These are phyloP conservation scores for Drosophila sulfurigaster DNA, from an alignment of 1,140 invertebrate genomes.

Conservation along the genomic window DNA sequence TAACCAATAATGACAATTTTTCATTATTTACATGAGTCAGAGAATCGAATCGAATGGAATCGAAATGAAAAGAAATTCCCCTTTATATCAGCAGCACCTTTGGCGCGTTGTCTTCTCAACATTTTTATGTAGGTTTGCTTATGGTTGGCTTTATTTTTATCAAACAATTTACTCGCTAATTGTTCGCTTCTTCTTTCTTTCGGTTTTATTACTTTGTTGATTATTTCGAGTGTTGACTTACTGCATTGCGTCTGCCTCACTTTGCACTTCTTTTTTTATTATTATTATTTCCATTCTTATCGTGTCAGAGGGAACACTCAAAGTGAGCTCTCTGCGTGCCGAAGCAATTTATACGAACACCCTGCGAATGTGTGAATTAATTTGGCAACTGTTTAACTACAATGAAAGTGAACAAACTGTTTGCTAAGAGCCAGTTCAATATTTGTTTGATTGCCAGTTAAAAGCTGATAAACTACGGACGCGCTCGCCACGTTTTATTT, in stretches of 20 bases:
- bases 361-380: slow-evolving; percentile 28
- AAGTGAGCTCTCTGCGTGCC: slow-evolving; percentile 16
- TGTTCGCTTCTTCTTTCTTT: slow-evolving; percentile 26
- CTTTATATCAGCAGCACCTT: neutral
- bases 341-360: slow-evolving; percentile 27
- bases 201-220: slow-evolving; percentile 11
- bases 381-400: slow-evolving; percentile 33
- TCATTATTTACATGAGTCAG: neutral
- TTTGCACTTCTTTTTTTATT: neutral
- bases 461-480: neutral
- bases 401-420: slow-evolving; percentile 28
- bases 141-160: slow-evolving; percentile 30
- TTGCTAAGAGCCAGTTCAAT: slow-evolving; percentile 15
- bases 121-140: neutral
- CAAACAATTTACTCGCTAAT: slow-evolving; percentile 29
- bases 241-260: slow-evolving; percentile 6
- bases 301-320: neutral
- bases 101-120: neutral
- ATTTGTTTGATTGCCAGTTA: slow-evolving; percentile 25
- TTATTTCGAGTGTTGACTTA: slow-evolving; percentile 16
- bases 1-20: slow-evolving; percentile 8
- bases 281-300: slow-evolving; percentile 19
- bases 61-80: slow-evolving; percentile 8
- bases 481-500: too few species aligned
- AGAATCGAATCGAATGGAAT: neutral